Base-by-base conservation (phyloP, 2,888 invertebrate genomes). In the Drosophila emarginata region DNA sequence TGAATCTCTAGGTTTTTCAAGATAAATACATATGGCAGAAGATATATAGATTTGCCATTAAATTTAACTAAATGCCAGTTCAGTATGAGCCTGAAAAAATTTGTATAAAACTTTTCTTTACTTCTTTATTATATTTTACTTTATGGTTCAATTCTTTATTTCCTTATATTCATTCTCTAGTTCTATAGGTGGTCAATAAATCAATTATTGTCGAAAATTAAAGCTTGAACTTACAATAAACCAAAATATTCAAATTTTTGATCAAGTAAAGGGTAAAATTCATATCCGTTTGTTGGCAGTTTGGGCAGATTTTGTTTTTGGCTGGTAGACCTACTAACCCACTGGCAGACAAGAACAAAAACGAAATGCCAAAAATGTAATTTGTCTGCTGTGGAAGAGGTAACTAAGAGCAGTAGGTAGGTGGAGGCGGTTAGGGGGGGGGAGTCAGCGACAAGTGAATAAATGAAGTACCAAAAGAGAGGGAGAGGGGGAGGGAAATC, bases 291-390 rank as follows among this genome's bases (percentile, higher is more conserved):
- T 45, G 18, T 45, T 45, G 12, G 45, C 45, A 21, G 11, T 45
- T 62, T 56, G 62, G 14, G 14, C 28, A 64, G 67, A 57, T 40
- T 32, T 23, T 64, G 37, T 61, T 72, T 80, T 68, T 73, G 87
- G 80, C 64, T 50, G 61, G 6, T 52, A 66, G 69, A 40, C 71
- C 52, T 12, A 65, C 58, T 57, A 50, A 28, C 62, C 62, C 39
- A 32, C 32, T 64, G 61, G 64, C 53, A 57, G 54, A 60, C 57
- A 28, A 63, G 59, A 62, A 58, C 52, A 61, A 61, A 53, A 78
- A 77, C 36, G 54, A 4, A 86, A 83, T 85, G 79, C 88, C 85
- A 72, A 88, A 81, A 87, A 76, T 87, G 85, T 87, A 88, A 84
- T 84, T 84, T 84, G 88, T 84, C 58, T 53, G 36, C 37, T 26